These are phyloP conservation scores for Podargus strigoides DNA, from an alignment of 2,797 vertebrate species.

Conservation along the genomic window DNA sequence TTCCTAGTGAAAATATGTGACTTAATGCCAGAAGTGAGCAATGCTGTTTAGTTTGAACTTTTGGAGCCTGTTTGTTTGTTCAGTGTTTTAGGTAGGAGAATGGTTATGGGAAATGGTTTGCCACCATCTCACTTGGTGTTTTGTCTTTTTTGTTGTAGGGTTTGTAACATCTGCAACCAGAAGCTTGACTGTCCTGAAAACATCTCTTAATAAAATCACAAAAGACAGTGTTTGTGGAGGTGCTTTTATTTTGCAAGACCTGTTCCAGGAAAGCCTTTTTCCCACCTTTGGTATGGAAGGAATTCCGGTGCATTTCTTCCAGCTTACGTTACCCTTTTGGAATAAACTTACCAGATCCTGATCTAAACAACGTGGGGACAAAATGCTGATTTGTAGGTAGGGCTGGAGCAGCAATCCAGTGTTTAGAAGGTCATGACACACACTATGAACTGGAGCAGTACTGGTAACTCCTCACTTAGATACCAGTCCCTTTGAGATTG, in stretches of 20 bases:
- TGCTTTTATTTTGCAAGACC: background rate
- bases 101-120: background rate
- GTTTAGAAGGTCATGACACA: background rate
- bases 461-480: background rate
- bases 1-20: background rate
- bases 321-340: background rate
- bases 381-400: background rate
- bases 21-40: background rate
- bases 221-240: conserved; percentile 53
- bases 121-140: background rate
- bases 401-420: fast-evolving
- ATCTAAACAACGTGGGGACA: background rate
- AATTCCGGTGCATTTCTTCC: background rate
- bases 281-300: background rate
- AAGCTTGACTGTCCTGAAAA: conserved; percentile 50
- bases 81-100: background rate
- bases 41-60: background rate
- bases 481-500: background rate
- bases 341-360: background rate
- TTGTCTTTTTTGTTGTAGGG: conserved; percentile 60
- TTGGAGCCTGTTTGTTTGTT: background rate
- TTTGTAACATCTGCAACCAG: conserved; percentile 46
- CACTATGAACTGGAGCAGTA: background rate
- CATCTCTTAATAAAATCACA: conserved; percentile 72
- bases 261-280: background rate